Evolutionary conservation across 2,797 vertebrate genomes (phyloP), one percentile per base, ranked within the genome.

Genomic region (Rhyacichthys aspro): DNA sequence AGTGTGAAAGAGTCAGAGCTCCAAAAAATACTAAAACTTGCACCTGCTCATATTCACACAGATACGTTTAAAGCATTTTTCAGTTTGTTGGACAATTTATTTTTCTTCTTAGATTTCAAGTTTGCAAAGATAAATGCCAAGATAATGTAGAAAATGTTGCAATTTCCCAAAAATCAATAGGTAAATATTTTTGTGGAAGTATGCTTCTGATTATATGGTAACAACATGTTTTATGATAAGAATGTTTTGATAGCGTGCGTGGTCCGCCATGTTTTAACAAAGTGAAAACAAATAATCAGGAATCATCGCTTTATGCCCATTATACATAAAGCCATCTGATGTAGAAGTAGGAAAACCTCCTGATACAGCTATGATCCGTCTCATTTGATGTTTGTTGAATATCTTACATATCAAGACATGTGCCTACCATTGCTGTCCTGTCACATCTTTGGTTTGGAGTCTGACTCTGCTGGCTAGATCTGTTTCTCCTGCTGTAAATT

Each of bases 381-480:
- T 9, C 7, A n/a, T 6, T 28, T 46, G 12, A 28, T n/a, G 14
- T 48, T 16, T 10, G 16, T 18, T 16, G n/a, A 55, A 52, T 57
- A 53, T 32, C 11, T 43, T 6, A 19, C 12, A 16, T 42, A 8
- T 14, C 36, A 50, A 50, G n/a, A 17, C 48, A 17, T 34, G 37
- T 36, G 62, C 38, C 70, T 43, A 54, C 57, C 62, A 41, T 53
- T 62, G 50, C 59, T 70, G 8, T 43, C 33, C 46, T 43, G 70
- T 63, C 33, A 17, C 38, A 43, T 47, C 49, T 43, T 45, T 47
- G 53, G 70, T 71, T 59, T 56, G 76, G 83, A 83, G 72, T 72
- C 82, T 76, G 69, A 84, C 65, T 83, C 82, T 86, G 84, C 86
- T 87, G 78, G 88, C 59, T 87, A 62, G 79, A 84, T 80, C 79